These are phyloP conservation scores for Dipodomys stephensi DNA, from an alignment of 2,113 vertebrate species.

Conservation along the genomic window DNA sequence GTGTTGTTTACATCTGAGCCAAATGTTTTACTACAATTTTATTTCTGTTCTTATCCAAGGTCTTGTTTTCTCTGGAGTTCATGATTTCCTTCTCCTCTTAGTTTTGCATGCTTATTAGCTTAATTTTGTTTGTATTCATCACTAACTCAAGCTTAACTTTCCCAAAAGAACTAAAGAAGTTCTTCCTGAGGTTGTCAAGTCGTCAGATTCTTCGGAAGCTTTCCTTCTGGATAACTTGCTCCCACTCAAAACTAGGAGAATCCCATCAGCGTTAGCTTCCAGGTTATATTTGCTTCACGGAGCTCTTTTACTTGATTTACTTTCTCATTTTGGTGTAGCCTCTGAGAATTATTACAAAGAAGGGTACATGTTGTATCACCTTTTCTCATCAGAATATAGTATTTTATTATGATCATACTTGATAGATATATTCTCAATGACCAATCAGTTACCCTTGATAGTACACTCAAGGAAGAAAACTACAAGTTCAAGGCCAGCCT, in stretches of 20 bases:
- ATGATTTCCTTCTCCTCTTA: not conserved
- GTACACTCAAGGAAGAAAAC: no score
- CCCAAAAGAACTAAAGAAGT: conserved; percentile 29
- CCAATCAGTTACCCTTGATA: no score
- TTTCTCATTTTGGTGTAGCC: not conserved
- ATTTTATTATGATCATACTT: not conserved
- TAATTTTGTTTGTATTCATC: conserved; percentile 8
- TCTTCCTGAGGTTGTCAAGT: not conserved
- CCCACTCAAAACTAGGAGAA: not conserved
- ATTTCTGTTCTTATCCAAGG: not conserved
- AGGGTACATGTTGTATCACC: not conserved
- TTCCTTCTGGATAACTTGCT: not conserved
- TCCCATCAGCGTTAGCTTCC: not conserved
- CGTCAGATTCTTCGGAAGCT: not conserved
- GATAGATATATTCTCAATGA: not conserved
- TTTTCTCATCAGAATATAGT: not conserved
- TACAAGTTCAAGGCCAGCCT: no score
- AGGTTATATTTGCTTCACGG: rapidly evolving
- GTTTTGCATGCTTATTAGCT: not conserved
- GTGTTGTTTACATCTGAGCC: not conserved
- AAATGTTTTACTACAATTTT: not conserved
- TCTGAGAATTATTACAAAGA: not conserved
- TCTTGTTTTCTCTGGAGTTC: conserved; percentile 34
- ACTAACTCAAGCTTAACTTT: conserved; percentile 25
- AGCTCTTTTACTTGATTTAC: not conserved